A percentile compares a stretch with the other conserved stretches of the same genome.
Conservation (phyloP, 2,797 vertebrate genomes). For the Gouania willdenowi region DNA sequence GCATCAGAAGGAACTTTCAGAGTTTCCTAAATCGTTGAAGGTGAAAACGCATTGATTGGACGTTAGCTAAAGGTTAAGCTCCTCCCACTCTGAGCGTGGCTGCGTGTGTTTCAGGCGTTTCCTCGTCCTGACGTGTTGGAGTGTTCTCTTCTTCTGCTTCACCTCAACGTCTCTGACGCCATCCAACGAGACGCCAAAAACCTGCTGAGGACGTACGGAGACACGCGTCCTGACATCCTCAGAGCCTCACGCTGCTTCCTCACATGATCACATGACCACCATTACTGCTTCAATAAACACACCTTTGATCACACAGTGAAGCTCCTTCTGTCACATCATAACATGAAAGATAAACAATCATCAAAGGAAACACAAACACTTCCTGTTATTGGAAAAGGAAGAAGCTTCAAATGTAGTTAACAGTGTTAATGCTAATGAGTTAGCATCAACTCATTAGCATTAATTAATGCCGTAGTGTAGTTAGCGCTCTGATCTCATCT, state of each 20-base stretch:
- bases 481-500: no score
- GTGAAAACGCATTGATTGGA: conserved; percentile 49
- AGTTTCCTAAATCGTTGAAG: conserved; percentile 82
- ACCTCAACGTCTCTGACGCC: conserved; percentile 58
- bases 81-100: not conserved
- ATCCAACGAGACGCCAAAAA: conserved; percentile 63
- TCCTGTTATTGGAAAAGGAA: no score
- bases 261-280: conserved; percentile 13
- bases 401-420: no score
- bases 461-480: no score
- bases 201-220: conserved; percentile 72
- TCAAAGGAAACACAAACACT: no score
- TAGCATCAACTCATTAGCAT: no score
- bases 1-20: conserved; percentile 76
- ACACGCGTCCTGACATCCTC: not conserved
- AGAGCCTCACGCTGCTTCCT: conserved; percentile 46
- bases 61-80: not conserved
- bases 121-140: conserved; percentile 88
- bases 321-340: no score
- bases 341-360: no score
- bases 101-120: conserved; percentile 65
- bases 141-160: conserved; percentile 86
- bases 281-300: no score
- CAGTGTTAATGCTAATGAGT: no score
- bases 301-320: no score